Evolutionary conservation across 2,797 vertebrate genomes (phyloP), one percentile per base, ranked within the genome.

Genomic region (Poliocrania exsul): DNA sequence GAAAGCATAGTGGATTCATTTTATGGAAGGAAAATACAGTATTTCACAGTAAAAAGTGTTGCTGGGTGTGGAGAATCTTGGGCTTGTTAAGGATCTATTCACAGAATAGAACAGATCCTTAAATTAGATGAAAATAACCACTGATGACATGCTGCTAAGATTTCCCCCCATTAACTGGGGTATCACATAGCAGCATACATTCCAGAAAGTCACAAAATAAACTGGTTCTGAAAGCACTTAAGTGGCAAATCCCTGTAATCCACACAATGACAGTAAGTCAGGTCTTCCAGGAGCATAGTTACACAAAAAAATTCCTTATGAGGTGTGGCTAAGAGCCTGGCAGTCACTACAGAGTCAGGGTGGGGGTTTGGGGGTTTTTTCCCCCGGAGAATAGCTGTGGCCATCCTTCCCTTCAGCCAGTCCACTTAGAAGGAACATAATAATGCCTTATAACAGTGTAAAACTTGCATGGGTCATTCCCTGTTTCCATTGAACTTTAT

Each of bases 1-100:
- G 53, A 57, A 89, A 88, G 85, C 57, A 47, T 9, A 42, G 56
- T 92, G 61, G 62, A 61, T 81, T 88, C 49, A 2, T 71, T 91
- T 92, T 85, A 49, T 81, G 75, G 73, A 71, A 92, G 75, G 89
- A 79, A 95, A 95, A 95, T 74, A 61, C 10, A 7, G 14, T 84
- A 28, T 93, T 57, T 88, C 89, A 90, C 50, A 54, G 65, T 66
- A 62, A 72, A 88, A 96, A 42, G 33, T 61, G 56, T 80, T 96
- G 74, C 66, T 89, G 57, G 50, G 46, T 93, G 26, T 73, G 92
- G 66, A 75, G 96, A 86, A 93, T 93, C 58, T 94, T 13, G 5
- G 91, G 81, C 82, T 80, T 35, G 6, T 88, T 60, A 90, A 61
- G 57, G 56, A 50, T 71, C 75, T 94, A 54, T 88, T 93, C 72